Conservation (phyloP, 2,888 invertebrate species). For the Pheosia gnoma region DNA sequence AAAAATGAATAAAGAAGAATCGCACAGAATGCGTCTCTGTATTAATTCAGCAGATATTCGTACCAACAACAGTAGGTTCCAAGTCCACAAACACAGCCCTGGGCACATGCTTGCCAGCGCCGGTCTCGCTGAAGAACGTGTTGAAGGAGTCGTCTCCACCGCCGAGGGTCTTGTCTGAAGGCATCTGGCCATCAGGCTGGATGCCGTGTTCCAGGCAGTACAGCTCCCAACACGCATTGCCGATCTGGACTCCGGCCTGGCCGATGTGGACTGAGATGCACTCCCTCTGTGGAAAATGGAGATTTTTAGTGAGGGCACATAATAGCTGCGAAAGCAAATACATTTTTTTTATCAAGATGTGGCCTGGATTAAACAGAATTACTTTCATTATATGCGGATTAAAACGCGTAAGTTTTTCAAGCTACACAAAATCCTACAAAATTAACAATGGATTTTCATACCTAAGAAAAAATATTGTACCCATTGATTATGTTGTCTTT, state of each 20-base stretch:
- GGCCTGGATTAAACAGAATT: no score
- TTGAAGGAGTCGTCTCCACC: constrained; percentile 91
- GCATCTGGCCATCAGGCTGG: constrained; percentile 94
- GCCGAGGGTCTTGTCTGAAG: constrained; percentile 90
- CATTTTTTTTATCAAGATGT: no score
- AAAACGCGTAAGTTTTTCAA: no score
- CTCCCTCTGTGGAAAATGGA: constrained; percentile 86
- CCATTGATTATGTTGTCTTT: no score
- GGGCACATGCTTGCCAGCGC: constrained; percentile 93
- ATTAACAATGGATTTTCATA: no score
- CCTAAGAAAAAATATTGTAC: no score
- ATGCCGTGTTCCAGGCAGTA: constrained; percentile 94
- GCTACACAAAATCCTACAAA: no score
- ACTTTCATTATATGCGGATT: no score
- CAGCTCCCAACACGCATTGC: constrained; percentile 94
- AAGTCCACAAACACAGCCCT: constrained; percentile 95
- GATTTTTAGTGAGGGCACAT: no score
- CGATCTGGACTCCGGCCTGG: constrained; percentile 94
- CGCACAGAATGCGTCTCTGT: no score
- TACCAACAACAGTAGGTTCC: constrained; percentile 96
- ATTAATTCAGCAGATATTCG: constrained; percentile 34
- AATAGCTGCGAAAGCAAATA: no score
- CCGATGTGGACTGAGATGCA: constrained; percentile 94
- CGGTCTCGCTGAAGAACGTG: constrained; percentile 91
- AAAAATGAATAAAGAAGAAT: no score